phyloP scores from a whole-genome alignment of 1,140 invertebrate species.

The Trichonephila inaurata region DNA sequence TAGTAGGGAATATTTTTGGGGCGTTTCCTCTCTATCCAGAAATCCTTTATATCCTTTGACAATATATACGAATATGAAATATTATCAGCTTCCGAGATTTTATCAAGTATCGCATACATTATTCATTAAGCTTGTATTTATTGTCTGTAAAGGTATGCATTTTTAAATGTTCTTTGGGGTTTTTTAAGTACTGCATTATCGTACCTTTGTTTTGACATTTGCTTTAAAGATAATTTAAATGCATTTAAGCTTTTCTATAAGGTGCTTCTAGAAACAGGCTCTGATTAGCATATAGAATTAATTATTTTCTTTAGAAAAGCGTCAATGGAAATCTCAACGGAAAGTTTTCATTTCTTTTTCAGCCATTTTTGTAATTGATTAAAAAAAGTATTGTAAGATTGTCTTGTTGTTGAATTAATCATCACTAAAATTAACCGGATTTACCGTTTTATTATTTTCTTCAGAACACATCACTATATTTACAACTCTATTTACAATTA shows the following conservation, averaged over 20 bases:
- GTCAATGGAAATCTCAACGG: too few species aligned
- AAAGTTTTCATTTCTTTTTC: too few species aligned
- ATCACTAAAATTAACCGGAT: too few species aligned
- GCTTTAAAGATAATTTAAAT: not conserved
- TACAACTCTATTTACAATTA: too few species aligned
- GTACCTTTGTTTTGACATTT: not conserved
- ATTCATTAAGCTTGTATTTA: not conserved
- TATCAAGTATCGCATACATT: not conserved
- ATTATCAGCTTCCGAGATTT: not conserved
- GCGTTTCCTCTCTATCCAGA: not conserved
- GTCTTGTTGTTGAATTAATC: too few species aligned
- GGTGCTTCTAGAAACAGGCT: not conserved
- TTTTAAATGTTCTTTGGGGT: not conserved
- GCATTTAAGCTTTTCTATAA: not conserved
- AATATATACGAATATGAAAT: not conserved
- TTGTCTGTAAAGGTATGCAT: not conserved
- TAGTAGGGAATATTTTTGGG: not conserved
- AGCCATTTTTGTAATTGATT: too few species aligned
- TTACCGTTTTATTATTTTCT: too few species aligned
- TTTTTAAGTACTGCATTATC: not conserved
- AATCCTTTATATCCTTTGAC: not conserved
- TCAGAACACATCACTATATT: too few species aligned
- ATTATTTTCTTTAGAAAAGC: not conserved
- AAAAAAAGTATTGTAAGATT: too few species aligned
- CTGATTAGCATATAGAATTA: slow-evolving; percentile 17